Evolutionary conservation across 2,113 vertebrate genomes (phyloP).

Genomic region (Lampris incognitus): DNA sequence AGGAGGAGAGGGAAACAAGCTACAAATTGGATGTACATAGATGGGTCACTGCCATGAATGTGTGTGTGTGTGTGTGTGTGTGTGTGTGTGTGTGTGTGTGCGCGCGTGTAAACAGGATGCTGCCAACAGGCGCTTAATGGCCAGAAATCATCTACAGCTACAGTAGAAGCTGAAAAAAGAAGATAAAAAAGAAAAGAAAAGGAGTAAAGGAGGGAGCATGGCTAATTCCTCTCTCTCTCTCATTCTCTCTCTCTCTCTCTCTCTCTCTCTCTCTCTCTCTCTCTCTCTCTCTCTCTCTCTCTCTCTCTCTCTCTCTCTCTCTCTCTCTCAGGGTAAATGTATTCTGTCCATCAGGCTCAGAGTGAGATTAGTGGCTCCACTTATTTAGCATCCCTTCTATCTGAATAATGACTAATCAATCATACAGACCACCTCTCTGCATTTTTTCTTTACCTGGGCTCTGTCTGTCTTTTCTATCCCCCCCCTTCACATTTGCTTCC

Average conservation of each 20-base stretch:
- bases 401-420: slow-evolving; percentile 71
- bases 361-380: slow-evolving; percentile 71
- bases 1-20: slow-evolving; percentile 43
- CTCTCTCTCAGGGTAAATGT: slow-evolving; percentile 65
- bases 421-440: slow-evolving; percentile 55
- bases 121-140: slow-evolving; percentile 75
- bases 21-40: slow-evolving; percentile 65
- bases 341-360: slow-evolving; percentile 78
- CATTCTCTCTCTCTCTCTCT: slow-evolving; percentile 19
- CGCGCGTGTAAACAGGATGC: slow-evolving; percentile 54
- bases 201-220: background rate
- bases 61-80: slow-evolving; percentile 29
- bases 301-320: slow-evolving; percentile 40
- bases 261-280: slow-evolving; percentile 50
- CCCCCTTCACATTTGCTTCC: background rate
- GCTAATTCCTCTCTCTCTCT: slow-evolving; percentile 12
- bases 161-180: slow-evolving; percentile 58
- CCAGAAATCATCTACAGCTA: slow-evolving; percentile 75
- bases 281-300: slow-evolving; percentile 17
- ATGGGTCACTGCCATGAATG: slow-evolving; percentile 61
- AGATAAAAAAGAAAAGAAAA: slow-evolving; percentile 7
- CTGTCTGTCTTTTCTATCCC: background rate
- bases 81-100: slow-evolving; percentile 23
- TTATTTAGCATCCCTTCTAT: slow-evolving; percentile 67
- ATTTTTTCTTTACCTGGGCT: slow-evolving; percentile 19